phyloP scores from a whole-genome alignment of 2,797 vertebrate genomes.

The Parauchenoglanis punctatus region DNA sequence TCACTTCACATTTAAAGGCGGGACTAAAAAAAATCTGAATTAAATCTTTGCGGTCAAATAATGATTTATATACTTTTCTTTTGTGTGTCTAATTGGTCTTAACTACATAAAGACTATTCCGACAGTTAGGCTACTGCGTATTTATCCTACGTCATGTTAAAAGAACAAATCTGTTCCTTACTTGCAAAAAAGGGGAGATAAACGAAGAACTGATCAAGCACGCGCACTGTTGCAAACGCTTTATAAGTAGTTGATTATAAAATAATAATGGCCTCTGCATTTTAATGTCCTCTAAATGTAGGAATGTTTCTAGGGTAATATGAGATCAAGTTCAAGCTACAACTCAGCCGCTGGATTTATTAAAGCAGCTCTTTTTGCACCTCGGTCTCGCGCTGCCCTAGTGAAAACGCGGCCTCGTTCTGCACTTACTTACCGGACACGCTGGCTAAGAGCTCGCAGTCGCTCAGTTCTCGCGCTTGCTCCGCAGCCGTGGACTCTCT shows the following conservation, averaged over 20 bases:
- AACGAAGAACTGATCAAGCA: neutral
- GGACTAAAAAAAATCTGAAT: neutral
- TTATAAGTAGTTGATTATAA: neutral
- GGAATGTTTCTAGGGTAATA: neutral
- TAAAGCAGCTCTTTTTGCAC: neutral
- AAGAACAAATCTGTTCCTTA: neutral
- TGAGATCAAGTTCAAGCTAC: neutral
- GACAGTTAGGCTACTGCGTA: neutral
- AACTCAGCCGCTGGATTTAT: neutral
- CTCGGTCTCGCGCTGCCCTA: neutral
- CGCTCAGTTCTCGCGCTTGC: constrained; percentile 78
- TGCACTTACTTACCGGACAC: constrained; percentile 81
- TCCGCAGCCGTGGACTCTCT: constrained; percentile 78
- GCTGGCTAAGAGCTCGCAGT: constrained; percentile 84
- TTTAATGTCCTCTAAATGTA: neutral
- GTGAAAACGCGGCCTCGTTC: neutral
- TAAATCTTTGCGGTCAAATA: neutral
- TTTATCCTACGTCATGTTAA: neutral
- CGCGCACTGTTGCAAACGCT: neutral
- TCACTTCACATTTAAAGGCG: neutral
- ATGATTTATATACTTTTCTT: neutral
- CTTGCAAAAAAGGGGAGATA: neutral
- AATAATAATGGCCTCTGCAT: neutral
- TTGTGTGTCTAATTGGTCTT: neutral
- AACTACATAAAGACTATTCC: neutral